Base-by-base conservation (phyloP, 2,113 vertebrate genomes). In the Fregetta grallaria region DNA sequence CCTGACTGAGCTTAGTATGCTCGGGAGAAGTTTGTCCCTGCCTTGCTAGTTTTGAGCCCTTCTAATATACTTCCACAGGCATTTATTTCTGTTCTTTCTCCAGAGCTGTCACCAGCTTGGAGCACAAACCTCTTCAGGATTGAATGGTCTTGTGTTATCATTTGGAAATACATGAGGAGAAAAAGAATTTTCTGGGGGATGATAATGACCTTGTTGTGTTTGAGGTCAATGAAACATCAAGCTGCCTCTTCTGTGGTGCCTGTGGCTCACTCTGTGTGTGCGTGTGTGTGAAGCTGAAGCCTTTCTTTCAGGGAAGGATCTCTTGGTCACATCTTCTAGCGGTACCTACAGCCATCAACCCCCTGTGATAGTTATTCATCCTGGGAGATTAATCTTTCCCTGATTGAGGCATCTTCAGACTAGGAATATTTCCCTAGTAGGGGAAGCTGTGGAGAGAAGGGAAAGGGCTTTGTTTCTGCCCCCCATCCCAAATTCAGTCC, bases 1-100 rank as follows among this genome's bases (percentile, higher is more conserved):
- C 55, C 61, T 32, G 38, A 29, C 26, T 66, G 72, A 94, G 32
- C 76, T 86, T 68, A 45, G 87, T 56, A 50, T 89, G 66, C 58
- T 52, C 0, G 0, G 42, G 52, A 81, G 70, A 75, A 45, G 30
- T 67, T 90, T 85, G 81, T 85, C 26, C 23, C 65, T 90, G 73
- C n/a, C n/a, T 75, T 91, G 36, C 44, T 65, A 88, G 40, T 27
- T 93, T 44, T 86, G 29, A 86, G 38, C 30, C 72, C 14, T 86
- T 63, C 68, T 61, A 49, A 66, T 66, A 44, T 0, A 3, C 73
- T 74, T 92, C 52, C 27, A 30, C 21, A 45, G 70, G 30, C 44
- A 11, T 70, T 91, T 95, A 42, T 78, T 87, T 68, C 76, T 71
- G 38, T 67, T 26, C 30, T 92, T 86, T 71, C 50, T 94, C 72